Evolutionary conservation across 2,113 vertebrate genomes (phyloP).

Genomic region (Bothrops jararaca): DNA sequence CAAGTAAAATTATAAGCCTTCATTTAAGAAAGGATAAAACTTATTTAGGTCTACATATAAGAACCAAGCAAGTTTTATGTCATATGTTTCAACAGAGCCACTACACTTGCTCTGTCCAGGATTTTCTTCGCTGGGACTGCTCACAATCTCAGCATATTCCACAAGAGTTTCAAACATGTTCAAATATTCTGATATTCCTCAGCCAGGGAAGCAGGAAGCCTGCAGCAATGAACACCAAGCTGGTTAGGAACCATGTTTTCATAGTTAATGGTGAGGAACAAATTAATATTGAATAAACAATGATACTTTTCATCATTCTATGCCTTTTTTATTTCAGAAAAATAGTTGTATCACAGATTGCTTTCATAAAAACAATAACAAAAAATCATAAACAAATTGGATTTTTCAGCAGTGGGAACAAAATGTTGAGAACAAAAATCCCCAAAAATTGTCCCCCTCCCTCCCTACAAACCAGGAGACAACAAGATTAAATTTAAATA

Average conservation of each 20-base stretch:
- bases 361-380: slow-evolving; percentile 69
- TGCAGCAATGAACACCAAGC: neutral
- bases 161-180: neutral
- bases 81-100: neutral
- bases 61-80: neutral
- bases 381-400: slow-evolving; percentile 68
- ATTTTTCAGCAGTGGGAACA: slow-evolving; percentile 52
- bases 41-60: neutral
- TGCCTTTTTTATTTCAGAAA: slow-evolving; percentile 76
- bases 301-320: slow-evolving; percentile 58
- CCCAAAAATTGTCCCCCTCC: slow-evolving; percentile 34
- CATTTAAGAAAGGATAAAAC: neutral
- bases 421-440: slow-evolving; percentile 22
- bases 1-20: neutral
- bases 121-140: neutral
- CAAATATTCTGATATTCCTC: neutral
- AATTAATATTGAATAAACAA: neutral
- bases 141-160: neutral
- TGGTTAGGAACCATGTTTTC: neutral
- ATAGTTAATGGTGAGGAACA: neutral
- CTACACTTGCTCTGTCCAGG: neutral
- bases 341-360: slow-evolving; percentile 71
- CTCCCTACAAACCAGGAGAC: slow-evolving; percentile 2
- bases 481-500: slow-evolving; percentile 65
- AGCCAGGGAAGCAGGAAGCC: neutral